Base-by-base conservation (phyloP, 2,797 vertebrate genomes). In the Anableps anableps region DNA sequence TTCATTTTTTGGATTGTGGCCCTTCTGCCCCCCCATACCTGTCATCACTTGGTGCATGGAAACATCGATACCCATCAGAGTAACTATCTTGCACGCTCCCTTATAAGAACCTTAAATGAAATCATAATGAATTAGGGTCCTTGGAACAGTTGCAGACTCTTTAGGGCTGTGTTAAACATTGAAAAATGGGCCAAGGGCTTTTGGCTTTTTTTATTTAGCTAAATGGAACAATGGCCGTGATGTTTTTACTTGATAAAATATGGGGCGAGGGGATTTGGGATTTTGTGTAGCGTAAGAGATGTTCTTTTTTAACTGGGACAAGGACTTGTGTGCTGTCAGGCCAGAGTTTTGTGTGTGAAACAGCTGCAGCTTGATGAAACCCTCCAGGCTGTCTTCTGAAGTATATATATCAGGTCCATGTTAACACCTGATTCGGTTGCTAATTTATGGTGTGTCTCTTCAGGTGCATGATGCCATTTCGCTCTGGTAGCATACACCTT, bases 301-400 rank as follows among this genome's bases (percentile, higher is more conserved):
- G 86, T 90, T 90, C 87, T 86, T 82, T 89, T 72, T 88, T 88
- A 93, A 90, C 79, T 93, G 83, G 92, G 91, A 91, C 89, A 93
- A 91, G 86, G 86, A 60, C 89, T 86, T 50, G 62, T 51, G 64
- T 76, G 62, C 66, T 16, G 62, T 78, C 74, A 81, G 76, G 78
- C 80, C 83, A 47, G 41, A 76, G 64, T 48, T 82, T 29, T 47
- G 31, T 78, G 58, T 82, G 76, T 70, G 1, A 47, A 41, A 73
- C 45, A 76, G 79, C 70, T 72, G 47, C 1, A 41, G 77, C 34
- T 76, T 36, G 84, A 81, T 79, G n/a, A 80, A 83, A 74, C 5
- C 19, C 4, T 38, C 6, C 51, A 76, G 38, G 17, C 19, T n/a
- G 23, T 38, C 41, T 64, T 53, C 0, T 9, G 51, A 55, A n/a